These are phyloP conservation scores for Drosophila yakuba DNA, from an alignment of 1,140 invertebrate species.

Conservation along the genomic window DNA sequence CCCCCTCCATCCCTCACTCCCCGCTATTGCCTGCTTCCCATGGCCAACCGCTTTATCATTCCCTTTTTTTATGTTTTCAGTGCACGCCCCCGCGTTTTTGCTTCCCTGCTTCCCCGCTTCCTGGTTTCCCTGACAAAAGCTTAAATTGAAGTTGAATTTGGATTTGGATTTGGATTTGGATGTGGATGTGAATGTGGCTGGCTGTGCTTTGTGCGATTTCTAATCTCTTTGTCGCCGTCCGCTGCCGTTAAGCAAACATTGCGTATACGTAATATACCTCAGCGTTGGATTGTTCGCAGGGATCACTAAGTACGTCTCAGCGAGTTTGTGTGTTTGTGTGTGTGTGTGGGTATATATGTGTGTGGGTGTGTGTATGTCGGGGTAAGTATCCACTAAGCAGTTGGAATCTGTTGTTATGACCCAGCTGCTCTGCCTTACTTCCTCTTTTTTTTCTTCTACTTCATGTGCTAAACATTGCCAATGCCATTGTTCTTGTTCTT, in stretches of 20 bases:
- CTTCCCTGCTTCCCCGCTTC: background rate
- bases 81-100: background rate
- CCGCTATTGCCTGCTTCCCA: no score
- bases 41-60: background rate
- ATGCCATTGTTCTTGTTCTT: constrained; percentile 46
- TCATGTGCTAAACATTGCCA: constrained; percentile 50
- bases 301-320: background rate
- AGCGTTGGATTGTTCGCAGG: constrained; percentile 47
- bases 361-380: constrained; percentile 7
- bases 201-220: constrained; percentile 41
- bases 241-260: constrained; percentile 73
- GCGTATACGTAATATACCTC: constrained; percentile 65
- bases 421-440: constrained; percentile 24
- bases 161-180: constrained; percentile 2
- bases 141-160: constrained; percentile 48
- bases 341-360: background rate
- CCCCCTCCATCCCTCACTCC: no score
- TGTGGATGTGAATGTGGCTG: constrained; percentile 2
- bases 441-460: constrained; percentile 7
- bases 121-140: constrained; percentile 29
- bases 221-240: constrained; percentile 63
- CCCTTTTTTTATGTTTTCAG: background rate
- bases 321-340: background rate
- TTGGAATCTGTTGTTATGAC: constrained; percentile 75
- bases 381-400: constrained; percentile 81